Conservation (phyloP, 2,888 invertebrate genomes). For the Candidula unifasciata region DNA sequence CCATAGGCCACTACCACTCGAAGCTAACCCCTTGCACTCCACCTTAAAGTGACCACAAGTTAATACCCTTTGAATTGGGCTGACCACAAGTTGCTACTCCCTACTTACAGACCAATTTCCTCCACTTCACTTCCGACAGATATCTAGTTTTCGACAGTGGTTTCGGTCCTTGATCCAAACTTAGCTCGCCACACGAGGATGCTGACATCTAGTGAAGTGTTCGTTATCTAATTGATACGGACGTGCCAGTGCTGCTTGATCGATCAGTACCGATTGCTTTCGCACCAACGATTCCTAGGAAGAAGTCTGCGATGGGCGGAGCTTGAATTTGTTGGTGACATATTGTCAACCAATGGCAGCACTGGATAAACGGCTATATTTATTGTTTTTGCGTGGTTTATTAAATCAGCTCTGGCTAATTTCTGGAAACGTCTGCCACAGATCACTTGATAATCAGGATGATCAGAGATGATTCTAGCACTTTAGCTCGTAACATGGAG, state of each 20-base stretch:
- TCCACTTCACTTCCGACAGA: background rate
- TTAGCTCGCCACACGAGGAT: background rate
- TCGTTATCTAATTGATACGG: background rate
- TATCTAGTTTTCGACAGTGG: background rate
- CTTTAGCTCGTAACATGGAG: background rate
- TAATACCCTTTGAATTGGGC: no score
- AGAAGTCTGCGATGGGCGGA: background rate
- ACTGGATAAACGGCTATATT: background rate
- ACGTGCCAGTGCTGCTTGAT: background rate
- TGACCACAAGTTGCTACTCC: no score
- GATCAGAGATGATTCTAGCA: background rate
- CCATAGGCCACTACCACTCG: no score
- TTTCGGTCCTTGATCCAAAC: background rate
- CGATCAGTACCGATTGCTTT: background rate
- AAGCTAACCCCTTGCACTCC: no score
- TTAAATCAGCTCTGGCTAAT: background rate
- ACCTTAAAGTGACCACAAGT: no score
- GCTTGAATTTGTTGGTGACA: background rate
- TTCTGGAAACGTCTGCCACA: background rate
- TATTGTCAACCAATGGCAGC: conserved; percentile 6
- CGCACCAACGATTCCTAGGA: background rate
- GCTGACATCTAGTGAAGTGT: background rate
- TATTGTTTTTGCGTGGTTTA: background rate
- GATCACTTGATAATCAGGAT: background rate
- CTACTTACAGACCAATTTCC: background rate